These are phyloP conservation scores for Cosmia pyralina DNA, from an alignment of 2,888 invertebrate species.

Conservation along the genomic window DNA sequence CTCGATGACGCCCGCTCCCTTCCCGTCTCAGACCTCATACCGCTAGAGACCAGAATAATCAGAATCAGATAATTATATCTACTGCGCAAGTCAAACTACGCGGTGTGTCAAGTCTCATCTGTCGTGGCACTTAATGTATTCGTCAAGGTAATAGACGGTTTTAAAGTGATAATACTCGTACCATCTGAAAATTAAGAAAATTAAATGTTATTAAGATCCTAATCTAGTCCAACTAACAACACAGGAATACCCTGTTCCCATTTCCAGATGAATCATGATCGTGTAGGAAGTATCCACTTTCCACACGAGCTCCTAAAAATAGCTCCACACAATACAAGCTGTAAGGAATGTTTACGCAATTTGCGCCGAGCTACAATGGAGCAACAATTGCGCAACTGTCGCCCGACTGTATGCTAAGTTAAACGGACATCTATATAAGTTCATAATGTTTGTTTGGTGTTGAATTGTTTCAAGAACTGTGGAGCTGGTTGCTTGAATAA, in stretches of 20 bases:
- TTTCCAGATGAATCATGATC: slow-evolving; percentile 49
- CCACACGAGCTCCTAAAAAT: slow-evolving; percentile 43
- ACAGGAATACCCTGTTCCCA: slow-evolving; percentile 13
- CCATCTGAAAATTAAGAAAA: too few species aligned
- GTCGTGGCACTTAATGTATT: too few species aligned
- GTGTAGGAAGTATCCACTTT: slow-evolving; percentile 42
- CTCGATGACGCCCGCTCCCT: too few species aligned
- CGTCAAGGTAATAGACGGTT: too few species aligned
- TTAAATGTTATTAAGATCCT: too few species aligned
- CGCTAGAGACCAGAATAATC: too few species aligned
- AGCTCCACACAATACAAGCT: slow-evolving; percentile 27
- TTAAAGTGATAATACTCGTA: too few species aligned
- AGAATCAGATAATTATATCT: too few species aligned
- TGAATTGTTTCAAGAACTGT: slow-evolving; percentile 31
- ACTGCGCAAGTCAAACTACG: too few species aligned
- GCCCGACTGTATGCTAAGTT: slow-evolving; percentile 31
- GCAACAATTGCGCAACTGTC: slow-evolving; percentile 55
- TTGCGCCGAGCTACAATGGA: slow-evolving; percentile 32
- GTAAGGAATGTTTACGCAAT: slow-evolving; percentile 29
- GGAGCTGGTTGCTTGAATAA: slow-evolving; percentile 9
- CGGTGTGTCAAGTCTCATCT: too few species aligned
- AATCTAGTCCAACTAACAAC: slow-evolving; percentile 3
- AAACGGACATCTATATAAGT: slow-evolving; percentile 34
- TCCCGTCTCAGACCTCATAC: too few species aligned
- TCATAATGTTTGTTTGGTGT: slow-evolving; percentile 13